These are phyloP conservation scores for Thunnus thynnus DNA, from an alignment of 2,113 vertebrate species.

Conservation along the genomic window DNA sequence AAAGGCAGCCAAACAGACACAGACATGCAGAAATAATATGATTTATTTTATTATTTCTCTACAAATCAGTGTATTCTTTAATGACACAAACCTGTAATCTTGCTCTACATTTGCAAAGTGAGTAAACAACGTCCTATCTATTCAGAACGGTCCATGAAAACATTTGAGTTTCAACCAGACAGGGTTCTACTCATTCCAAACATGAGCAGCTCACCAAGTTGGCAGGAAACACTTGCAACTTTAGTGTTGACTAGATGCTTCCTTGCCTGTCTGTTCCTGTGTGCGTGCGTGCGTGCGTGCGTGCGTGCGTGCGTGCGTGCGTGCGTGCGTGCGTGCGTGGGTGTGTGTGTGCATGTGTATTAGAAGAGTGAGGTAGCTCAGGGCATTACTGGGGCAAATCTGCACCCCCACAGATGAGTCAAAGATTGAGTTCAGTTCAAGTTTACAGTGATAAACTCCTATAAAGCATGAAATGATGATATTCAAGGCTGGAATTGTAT, in stretches of 20 bases:
- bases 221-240: neutral
- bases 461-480: neutral
- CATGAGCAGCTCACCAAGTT: constrained; percentile 14
- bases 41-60: neutral
- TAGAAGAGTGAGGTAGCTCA: neutral
- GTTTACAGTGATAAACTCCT: neutral
- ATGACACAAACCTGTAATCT: neutral
- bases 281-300: neutral
- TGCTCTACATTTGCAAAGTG: neutral
- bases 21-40: neutral
- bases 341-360: neutral
- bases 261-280: neutral
- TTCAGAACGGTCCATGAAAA: neutral
- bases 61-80: constrained; percentile 1
- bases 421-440: constrained; percentile 22
- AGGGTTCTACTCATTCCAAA: neutral
- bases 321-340: neutral
- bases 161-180: neutral
- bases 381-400: neutral
- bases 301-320: neutral
- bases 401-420: neutral
- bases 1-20: constrained; percentile 16
- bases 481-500: neutral
- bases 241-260: neutral
- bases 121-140: neutral